phyloP scores from a whole-genome alignment of 2,797 vertebrate genomes.

The Corythornis leucogaster region DNA sequence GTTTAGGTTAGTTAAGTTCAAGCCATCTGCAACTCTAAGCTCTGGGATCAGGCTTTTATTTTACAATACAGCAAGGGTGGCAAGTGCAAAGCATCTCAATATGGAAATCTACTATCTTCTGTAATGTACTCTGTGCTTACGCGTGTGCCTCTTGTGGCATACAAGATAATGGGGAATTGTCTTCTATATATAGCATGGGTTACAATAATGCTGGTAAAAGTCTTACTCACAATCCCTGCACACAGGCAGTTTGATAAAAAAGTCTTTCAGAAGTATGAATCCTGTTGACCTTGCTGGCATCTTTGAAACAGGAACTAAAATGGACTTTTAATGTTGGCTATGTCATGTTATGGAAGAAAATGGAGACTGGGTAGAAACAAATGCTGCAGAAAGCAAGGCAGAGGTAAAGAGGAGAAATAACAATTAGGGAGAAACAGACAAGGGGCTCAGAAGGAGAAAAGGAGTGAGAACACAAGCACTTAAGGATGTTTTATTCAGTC shows the following conservation, averaged over 20 bases:
- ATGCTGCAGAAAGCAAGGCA: not conserved
- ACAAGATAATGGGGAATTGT: not conserved
- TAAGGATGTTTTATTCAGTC: not conserved
- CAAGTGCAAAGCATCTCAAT: not conserved
- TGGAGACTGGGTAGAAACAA: not conserved
- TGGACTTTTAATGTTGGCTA: not conserved
- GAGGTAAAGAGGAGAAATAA: not conserved
- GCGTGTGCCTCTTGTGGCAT: not conserved
- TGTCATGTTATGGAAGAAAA: not conserved
- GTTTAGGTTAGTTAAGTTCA: not conserved
- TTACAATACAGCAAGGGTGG: not conserved
- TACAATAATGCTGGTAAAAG: not conserved
- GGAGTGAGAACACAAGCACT: not conserved
- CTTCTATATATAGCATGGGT: not conserved
- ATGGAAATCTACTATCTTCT: not conserved
- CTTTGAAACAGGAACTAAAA: not conserved
- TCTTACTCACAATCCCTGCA: not conserved
- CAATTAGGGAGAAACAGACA: not conserved
- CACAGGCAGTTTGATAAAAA: not conserved
- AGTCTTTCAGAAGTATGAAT: not conserved
- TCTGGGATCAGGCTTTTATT: not conserved
- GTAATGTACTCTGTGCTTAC: not conserved
- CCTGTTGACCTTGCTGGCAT: not conserved
- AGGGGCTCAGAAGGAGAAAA: not conserved
- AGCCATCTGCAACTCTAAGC: not conserved